Percentiles rank a stretch among this genome's conserved stretches.
Conservation (phyloP, 2,113 vertebrate genomes). For the Macquaria ambigua region DNA sequence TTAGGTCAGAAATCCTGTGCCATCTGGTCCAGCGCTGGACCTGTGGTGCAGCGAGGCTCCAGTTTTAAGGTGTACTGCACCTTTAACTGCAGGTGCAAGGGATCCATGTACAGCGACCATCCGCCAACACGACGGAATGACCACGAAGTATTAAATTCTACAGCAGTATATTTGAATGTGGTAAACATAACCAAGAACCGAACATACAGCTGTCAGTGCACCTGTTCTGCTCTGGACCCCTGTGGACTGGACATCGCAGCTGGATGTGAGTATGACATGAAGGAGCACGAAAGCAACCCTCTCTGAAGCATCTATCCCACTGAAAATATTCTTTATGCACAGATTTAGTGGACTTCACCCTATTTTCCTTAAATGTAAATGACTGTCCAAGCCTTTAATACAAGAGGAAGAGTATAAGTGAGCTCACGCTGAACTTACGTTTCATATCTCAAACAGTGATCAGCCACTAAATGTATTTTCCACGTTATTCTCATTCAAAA, state of each 20-base stretch:
- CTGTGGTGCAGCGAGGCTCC: conserved; percentile 65
- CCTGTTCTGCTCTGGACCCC: conserved; percentile 32
- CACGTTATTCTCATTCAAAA: background rate
- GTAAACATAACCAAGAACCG: conserved; percentile 61
- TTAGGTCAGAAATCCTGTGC: conserved; percentile 68
- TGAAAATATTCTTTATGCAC: background rate
- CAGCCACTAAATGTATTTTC: too few species aligned
- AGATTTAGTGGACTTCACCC: background rate
- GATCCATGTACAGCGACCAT: conserved; percentile 44
- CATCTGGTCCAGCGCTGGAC: conserved; percentile 66
- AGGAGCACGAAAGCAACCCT: background rate
- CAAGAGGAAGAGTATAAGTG: background rate
- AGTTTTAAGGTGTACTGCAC: conserved; percentile 79
- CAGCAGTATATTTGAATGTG: conserved; percentile 64
- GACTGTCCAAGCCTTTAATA: background rate
- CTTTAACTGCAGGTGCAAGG: conserved; percentile 57
- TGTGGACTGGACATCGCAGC: conserved; percentile 82
- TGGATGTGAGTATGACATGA: conserved; percentile 79
- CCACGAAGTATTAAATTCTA: conserved; percentile 37
- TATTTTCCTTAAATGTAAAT: background rate
- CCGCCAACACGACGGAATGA: background rate
- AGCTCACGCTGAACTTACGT: too few species aligned
- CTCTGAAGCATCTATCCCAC: background rate
- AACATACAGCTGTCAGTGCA: conserved; percentile 77
- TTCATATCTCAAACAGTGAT: too few species aligned